Evolutionary conservation across 2,888 invertebrate genomes (phyloP), one percentile per base, ranked within the genome.

Genomic region (Mylabris sibirica): DNA sequence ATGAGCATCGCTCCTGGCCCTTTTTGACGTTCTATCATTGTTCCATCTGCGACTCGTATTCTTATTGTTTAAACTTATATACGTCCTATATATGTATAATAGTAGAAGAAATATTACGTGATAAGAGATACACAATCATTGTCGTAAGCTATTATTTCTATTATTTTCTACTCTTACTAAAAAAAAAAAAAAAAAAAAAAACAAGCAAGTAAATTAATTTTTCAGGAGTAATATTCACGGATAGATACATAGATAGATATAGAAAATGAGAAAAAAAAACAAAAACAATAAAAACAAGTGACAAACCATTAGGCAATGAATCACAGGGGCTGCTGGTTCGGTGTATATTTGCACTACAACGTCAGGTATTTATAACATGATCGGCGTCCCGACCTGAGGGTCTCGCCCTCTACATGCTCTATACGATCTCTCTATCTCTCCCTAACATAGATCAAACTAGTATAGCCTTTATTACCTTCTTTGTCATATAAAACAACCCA

Each of bases 1-100:
- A 81, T 81, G 81, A 81, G 81, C 81, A 81, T 74, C 80, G 80
- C 80, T 80, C 73, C 75, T 71, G 79, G 49, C 49, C 68, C 70
- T 64, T 61, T 68, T 67, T 59, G 74, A 49, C 49, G 20, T 49
- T 72, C 44, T 72, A 74, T 76, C 77, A 76, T 49, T 49, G 49
- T 49, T 49, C 20, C 49, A 44, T 44, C 38, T 38, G 12, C 38
- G 38, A 38, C 38, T 38, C 12, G 38, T 38, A 38, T 38, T 38
- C 12, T 11, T 38, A 38, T 38, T 38, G 38, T 38, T 38, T 17
- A 11, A 44, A 44, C 6, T 17, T 17, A 44, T 44, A 44, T 17
- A n/a, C n/a, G n/a, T n/a, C n/a, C n/a, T n/a, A n/a, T n/a, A 11
- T 38, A 12, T 38, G 14, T 38, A 38, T 38, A 38, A 12, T 12